Evolutionary conservation across 2,888 invertebrate genomes (phyloP), one percentile per base, ranked within the genome.

Genomic region (Nomada hirtipes): DNA sequence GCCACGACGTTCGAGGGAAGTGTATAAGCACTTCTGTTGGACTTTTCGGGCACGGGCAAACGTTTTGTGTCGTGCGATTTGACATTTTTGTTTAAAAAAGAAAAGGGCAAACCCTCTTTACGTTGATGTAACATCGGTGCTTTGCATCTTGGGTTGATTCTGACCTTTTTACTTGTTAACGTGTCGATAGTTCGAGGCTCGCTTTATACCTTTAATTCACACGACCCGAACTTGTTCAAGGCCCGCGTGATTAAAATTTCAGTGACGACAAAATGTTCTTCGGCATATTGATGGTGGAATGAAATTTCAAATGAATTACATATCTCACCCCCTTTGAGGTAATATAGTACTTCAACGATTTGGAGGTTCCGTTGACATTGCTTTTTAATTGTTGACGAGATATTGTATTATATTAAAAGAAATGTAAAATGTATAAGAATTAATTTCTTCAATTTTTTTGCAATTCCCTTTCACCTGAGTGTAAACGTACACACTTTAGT

Each of bases 181-280:
- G 72, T 63, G 29, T 63, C 63, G 71, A 50, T 63, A 53, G 18
- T 63, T 63, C 52, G 71, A 61, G 63, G 42, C 36, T 42, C 50
- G 50, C 52, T 71, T 71, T 63, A 71, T 63, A 67, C 52, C 52
- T 50, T 71, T 63, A 71, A 53, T 72, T 72, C 72, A 64, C 72
- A 65, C 53, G 72, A 64, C 64, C 47, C 53, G 65, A 64, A 53
- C 52, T 72, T 72, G 42, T 64, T 53, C 65, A 72, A 64, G 72
- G 65, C 23, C 52, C 26, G 61, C 61, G 50, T 72, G 23, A 20
- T 61, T 64, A 20, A 64, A 53, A 42, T 72, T 52, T 55, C 15
- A 68, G 2, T 42, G 42, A n/a, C 23, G 55, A 65, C 15, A 26
- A 26, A 26, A 26, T 42, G 29, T 36, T 18, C 15, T 29, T 53